Percentiles rank a stretch among this genome's conserved stretches.
Evolutionary conservation across 2,797 vertebrate species (phyloP).

Genomic region (Phaenicophaeus curvirostris): DNA sequence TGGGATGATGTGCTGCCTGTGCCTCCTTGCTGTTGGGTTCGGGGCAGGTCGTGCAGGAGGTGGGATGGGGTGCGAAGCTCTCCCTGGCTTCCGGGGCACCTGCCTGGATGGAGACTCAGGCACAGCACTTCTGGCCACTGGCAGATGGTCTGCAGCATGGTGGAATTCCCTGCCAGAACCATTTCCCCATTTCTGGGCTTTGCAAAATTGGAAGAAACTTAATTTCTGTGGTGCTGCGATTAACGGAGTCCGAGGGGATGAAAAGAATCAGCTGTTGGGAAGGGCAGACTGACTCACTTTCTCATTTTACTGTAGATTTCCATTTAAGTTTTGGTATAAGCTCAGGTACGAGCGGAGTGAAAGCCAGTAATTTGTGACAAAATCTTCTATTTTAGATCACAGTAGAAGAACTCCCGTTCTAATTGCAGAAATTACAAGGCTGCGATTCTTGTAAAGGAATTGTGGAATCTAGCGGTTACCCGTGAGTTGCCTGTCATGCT

Average conservation of each 20-base stretch:
- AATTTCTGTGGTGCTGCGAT: slow-evolving; percentile 33
- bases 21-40: not conserved
- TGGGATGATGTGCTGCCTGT: not conserved
- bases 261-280: slow-evolving; percentile 28
- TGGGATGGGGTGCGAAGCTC: not conserved
- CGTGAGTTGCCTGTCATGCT: not conserved
- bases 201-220: slow-evolving; percentile 5
- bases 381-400: slow-evolving; percentile 52
- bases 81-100: rapidly evolving
- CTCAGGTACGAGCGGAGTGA: slow-evolving; percentile 62
- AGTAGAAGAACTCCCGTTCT: slow-evolving; percentile 47
- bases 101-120: not conserved
- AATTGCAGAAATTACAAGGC: slow-evolving; percentile 52
- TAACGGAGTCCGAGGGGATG: slow-evolving; percentile 36
- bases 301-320: slow-evolving; percentile 62
- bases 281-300: slow-evolving; percentile 69
- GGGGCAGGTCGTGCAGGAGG: not conserved
- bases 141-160: rapidly evolving
- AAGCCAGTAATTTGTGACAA: slow-evolving; percentile 67
- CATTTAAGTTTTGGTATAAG: slow-evolving; percentile 53
- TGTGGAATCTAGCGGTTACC: not conserved
- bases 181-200: not conserved
- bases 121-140: not conserved
- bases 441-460: not conserved
- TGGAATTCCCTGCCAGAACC: not conserved